Base-by-base conservation (phyloP, 2,797 vertebrate genomes). In the Crocodylus rhombifer region DNA sequence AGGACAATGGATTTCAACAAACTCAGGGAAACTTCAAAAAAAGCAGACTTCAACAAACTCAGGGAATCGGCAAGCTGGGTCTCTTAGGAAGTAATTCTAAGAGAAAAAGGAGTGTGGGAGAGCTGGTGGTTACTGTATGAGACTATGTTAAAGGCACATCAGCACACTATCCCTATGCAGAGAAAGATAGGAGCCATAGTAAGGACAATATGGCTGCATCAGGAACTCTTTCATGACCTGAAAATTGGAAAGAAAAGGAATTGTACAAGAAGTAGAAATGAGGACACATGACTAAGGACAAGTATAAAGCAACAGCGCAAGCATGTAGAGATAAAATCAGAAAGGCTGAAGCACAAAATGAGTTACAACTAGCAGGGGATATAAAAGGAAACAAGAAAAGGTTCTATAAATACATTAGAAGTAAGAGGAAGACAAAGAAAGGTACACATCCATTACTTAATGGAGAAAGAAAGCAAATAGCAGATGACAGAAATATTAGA, bases 1-100 rank as follows among this genome's bases (percentile, higher is more conserved):
- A 94, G 81, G 91, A 96, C 95, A 96, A 95, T 94, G 95, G 86
- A 77, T 95, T 95, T 51, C 42, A 51, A 51, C 42, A 51, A 51
- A 51, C 42, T 51, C 42, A 51, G 94, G 93, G 93, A 97, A 96
- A 89, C 91, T 75, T 85, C 10, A 51, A 51, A 51, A 51, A 51
- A 51, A 51, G 42, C 42, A 51, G 42, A 51, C 42, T 51, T 51
- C 42, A 51, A 51, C 42, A 51, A 51, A 51, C 42, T 51, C 80
- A 36, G 96, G 94, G 94, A 94, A 92, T 92, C 88, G 57, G 33
- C 92, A 94, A 82, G 55, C 51, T 95, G 86, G 89, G 92, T 87
- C 92, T 51, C 42, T 51, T 51, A 51, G 42, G 42, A 51, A 51
- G 42, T 51, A 51, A 51, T 51, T 51, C 42, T 51, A 51, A 94